phyloP scores from a whole-genome alignment of 2,797 vertebrate genomes.

The Orestias chungarensis region DNA sequence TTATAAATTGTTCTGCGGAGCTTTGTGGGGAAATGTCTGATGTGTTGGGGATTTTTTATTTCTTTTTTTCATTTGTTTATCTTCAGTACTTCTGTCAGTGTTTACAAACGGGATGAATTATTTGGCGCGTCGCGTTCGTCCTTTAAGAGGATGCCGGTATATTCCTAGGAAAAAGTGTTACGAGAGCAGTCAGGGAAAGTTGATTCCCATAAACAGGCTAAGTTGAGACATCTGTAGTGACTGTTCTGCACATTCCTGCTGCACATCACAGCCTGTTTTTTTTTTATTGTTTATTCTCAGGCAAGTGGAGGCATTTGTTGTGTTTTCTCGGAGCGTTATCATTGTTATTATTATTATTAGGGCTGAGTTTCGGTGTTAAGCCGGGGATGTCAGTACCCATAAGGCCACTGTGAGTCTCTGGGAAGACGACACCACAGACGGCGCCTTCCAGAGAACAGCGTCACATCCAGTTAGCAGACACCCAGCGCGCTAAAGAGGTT shows the following conservation, averaged over 20 bases:
- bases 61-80: slow-evolving; percentile 63
- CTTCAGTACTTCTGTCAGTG: slow-evolving; percentile 70
- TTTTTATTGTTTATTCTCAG: slow-evolving; percentile 42
- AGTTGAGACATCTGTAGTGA: slow-evolving; percentile 75
- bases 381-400: slow-evolving; percentile 78
- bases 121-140: slow-evolving; percentile 68
- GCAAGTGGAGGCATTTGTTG: slow-evolving; percentile 75
- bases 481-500: slow-evolving; percentile 79
- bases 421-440: slow-evolving; percentile 78
- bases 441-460: slow-evolving; percentile 67
- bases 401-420: slow-evolving; percentile 69
- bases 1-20: slow-evolving; percentile 39
- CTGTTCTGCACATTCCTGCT: slow-evolving; percentile 66
- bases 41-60: slow-evolving; percentile 66
- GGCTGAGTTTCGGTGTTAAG: slow-evolving; percentile 71
- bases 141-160: slow-evolving; percentile 68
- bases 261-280: slow-evolving; percentile 62
- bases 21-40: slow-evolving; percentile 45
- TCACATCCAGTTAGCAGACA: slow-evolving; percentile 80
- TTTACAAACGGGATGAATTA: slow-evolving; percentile 76
- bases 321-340: slow-evolving; percentile 52
- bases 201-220: slow-evolving; percentile 78
- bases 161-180: slow-evolving; percentile 64
- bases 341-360: slow-evolving; percentile 37
- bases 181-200: slow-evolving; percentile 74